Evolutionary conservation across 2,888 invertebrate genomes (phyloP), one percentile per base, ranked within the genome.

Genomic region (Caradrina kadenii): DNA sequence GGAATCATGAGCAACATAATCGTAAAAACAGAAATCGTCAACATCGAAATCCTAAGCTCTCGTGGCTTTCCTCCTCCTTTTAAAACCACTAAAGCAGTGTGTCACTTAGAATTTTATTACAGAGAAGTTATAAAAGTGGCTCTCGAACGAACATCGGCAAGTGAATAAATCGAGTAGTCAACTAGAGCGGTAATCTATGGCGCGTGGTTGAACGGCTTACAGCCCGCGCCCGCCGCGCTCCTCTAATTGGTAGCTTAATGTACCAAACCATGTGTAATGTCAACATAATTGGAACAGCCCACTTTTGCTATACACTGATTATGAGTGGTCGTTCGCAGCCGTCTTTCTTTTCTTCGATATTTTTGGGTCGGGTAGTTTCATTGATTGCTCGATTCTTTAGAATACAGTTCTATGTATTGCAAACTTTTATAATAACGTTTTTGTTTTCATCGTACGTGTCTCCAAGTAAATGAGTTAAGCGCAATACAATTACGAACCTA

Each of bases 261-360:
- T 85, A 83, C 80, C 84, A 82, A 86, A 79, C 83, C 85, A 83
- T 87, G 85, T 85, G 87, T 87, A 87, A 87, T 86, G 83, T 81
- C 83, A 81, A 83, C 69, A 83, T 81, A 81, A 83, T 83, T 83
- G 77, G 71, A 74, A 62, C 77, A 66, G 75, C 75, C 73, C 64
- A 79, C 76, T 85, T 80, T 76, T 76, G 69, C 73, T 69, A 78
- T 78, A 81, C 73, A 80, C 79, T 83, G 75, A 73, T 81, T 76
- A 82, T 80, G 77, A 63, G 48, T 69, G 52, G 71, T 55, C 62
- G 58, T 69, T 74, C 56, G 64, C 53, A 60, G 26, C 19, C 65
- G 63, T 53, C 50, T 42, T 21, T 35, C 39, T 64, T 61, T 71
- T 78, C 35, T 59, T 42, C 55, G 63, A 54, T 65, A 58, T 70